Evolutionary conservation across 2,888 invertebrate species (phyloP).

Genomic region (Lycia hirtaria): DNA sequence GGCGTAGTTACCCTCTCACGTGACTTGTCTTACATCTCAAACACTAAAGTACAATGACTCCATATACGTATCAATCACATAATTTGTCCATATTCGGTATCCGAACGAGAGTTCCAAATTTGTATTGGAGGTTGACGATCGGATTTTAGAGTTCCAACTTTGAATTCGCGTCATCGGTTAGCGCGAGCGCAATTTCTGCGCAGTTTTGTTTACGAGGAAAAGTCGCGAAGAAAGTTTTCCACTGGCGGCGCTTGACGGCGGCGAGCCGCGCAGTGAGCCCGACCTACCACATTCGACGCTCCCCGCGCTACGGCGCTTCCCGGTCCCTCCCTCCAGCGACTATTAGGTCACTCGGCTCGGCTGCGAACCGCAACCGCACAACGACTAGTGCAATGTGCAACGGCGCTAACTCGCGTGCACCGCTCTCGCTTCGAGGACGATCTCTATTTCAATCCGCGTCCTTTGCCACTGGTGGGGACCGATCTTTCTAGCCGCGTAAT

Average conservation of each 20-base stretch:
- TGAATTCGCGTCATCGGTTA: conserved; percentile 33
- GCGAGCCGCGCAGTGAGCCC: conserved; percentile 80
- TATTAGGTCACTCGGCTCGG: conserved; percentile 83
- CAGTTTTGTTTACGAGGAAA: conserved; percentile 80
- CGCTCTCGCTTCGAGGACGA: conserved; percentile 86
- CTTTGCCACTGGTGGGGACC: conserved; percentile 84
- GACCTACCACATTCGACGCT: conserved; percentile 83
- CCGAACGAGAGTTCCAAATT: conserved; percentile 20
- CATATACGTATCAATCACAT: conserved; percentile 56
- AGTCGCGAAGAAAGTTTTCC: conserved; percentile 84
- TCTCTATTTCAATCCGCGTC: conserved; percentile 84
- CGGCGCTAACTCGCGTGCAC: conserved; percentile 67
- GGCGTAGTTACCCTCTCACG: conserved; percentile 72
- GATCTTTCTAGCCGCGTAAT: conserved; percentile 83
- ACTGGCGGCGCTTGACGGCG: conserved; percentile 72
- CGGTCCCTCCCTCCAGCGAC: conserved; percentile 84
- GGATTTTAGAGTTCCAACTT: conserved; percentile 33
- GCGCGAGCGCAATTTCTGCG: conserved; percentile 67
- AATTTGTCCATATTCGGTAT: conserved; percentile 41
- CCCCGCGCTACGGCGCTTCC: conserved; percentile 74
- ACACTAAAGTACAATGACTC: conserved; percentile 60
- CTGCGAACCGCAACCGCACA: conserved; percentile 83
- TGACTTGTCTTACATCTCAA: conserved; percentile 69
- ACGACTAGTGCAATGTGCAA: conserved; percentile 75
- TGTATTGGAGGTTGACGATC: not conserved